Base-by-base conservation (phyloP, 1,140 invertebrate genomes). In the Neuroterus valhalla region DNA sequence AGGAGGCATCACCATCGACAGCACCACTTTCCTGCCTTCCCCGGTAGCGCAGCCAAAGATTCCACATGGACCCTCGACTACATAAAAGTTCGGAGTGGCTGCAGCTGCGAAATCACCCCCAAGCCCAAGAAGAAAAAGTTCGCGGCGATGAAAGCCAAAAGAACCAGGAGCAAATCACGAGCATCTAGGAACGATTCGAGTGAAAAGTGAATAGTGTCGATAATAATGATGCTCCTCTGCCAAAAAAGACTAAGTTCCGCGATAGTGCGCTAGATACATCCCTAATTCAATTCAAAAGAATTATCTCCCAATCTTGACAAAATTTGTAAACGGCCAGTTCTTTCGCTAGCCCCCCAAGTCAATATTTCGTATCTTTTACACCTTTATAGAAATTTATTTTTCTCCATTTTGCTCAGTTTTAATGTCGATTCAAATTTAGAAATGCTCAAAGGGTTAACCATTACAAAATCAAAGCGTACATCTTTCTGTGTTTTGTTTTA, bases 1-100 rank as follows among this genome's bases (percentile, higher is more conserved):
- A 82, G 74, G 14, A 86, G 83, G 78, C 83, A 87, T 31, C 84
- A 86, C 62, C 92, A 91, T 71, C 88, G 84, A 80, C 86, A 90
- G 45, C 88, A 91, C 69, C 86, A 89, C 31, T 91, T 92, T 78
- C 90, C 91, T 6, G 88, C 89, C 17, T 87, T 92, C 50, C 86
- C 91, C 0, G 90, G 89, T 2, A 88, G 84, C 5, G 83, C 75
- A 17, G 91, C 89, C 2, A 88, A 88, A 50, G 84, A 85, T 43
- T 87, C 87, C 10, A 83, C 86, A 19, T 96, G 94, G 93, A 93
- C 93, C 69, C 90, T 97, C 84, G 96, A 96, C 88, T 96, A 96
- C 89, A 96, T 97, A 76, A 91, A 91, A 80, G 92, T 97, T 50
- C 91, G 96, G 72, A 95, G 94, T 78, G 96, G 96, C 10, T 97